These are phyloP conservation scores for Rhagonycha lutea DNA, from an alignment of 2,888 invertebrate genomes.

Conservation along the genomic window DNA sequence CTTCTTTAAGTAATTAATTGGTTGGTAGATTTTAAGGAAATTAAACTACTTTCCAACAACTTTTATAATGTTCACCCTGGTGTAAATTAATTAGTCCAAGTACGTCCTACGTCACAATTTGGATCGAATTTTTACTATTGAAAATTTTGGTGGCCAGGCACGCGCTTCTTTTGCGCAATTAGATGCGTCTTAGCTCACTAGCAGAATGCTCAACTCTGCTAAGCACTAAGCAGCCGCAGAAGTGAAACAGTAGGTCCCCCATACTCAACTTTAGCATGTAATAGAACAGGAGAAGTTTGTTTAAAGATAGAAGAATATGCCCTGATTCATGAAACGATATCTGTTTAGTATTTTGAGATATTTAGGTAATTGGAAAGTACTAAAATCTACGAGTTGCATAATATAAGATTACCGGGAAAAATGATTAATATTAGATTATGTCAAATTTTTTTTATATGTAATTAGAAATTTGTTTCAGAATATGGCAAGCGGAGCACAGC, in stretches of 20 bases:
- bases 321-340: too few species aligned
- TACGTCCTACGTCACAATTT: not conserved
- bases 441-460: not conserved
- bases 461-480: slow-evolving; percentile 10
- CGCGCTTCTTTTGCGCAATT: too few species aligned
- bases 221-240: too few species aligned
- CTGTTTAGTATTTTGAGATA: too few species aligned
- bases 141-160: not conserved
- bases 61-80: not conserved
- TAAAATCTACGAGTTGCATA: not conserved
- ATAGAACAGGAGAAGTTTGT: too few species aligned
- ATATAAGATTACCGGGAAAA: not conserved
- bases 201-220: too few species aligned
- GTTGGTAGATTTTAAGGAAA: slow-evolving; percentile 10
- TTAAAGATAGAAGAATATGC: too few species aligned
- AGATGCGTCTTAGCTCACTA: too few species aligned
- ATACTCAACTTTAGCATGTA: too few species aligned
- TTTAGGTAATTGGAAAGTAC: not conserved
- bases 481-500: slow-evolving; percentile 59
- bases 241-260: too few species aligned
- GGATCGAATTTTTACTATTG: not conserved
- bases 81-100: not conserved
- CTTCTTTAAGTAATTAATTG: slow-evolving; percentile 10
- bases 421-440: too few species aligned
- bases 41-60: not conserved